These are phyloP conservation scores for Phymatocera aterrima DNA, from an alignment of 2,888 invertebrate species.

Conservation along the genomic window DNA sequence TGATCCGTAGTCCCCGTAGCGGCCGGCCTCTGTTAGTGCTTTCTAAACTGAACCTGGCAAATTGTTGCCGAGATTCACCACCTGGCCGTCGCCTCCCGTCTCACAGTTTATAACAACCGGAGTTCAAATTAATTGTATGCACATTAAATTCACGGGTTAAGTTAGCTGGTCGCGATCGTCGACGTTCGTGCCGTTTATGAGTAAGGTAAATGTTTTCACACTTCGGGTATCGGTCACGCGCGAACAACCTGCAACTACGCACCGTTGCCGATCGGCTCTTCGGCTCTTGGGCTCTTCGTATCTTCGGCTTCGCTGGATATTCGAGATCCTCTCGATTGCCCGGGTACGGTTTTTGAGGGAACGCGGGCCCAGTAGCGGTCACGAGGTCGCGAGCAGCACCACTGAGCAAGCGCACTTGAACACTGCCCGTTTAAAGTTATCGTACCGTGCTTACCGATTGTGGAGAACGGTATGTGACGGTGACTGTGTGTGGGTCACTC, in stretches of 20 bases:
- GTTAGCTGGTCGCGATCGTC: background rate
- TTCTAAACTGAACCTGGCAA: slow-evolving; percentile 39
- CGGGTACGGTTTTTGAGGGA: background rate
- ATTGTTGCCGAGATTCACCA: slow-evolving; percentile 7
- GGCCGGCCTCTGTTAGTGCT: slow-evolving; percentile 23
- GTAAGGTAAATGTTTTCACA: slow-evolving; percentile 41
- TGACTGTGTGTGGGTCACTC: slow-evolving; percentile 64
- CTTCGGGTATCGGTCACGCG: slow-evolving; percentile 36
- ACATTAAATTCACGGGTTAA: slow-evolving; percentile 5
- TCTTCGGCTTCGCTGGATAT: background rate
- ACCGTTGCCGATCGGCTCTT: background rate
- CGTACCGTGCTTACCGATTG: slow-evolving; percentile 57
- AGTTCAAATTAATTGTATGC: slow-evolving; percentile 14
- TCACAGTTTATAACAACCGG: background rate
- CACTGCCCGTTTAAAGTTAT: slow-evolving; percentile 49
- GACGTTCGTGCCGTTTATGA: slow-evolving; percentile 13
- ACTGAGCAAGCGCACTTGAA: slow-evolving; percentile 46
- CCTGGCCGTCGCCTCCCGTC: slow-evolving; percentile 2
- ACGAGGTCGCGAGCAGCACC: slow-evolving; percentile 46
- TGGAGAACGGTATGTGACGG: slow-evolving; percentile 62
- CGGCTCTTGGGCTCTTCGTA: background rate
- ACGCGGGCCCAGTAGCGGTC: slow-evolving; percentile 46
- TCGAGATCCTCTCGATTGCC: background rate
- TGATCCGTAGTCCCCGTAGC: slow-evolving; percentile 27
- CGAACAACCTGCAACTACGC: slow-evolving; percentile 23